Base-by-base conservation (phyloP, 2,113 vertebrate genomes). In the Patagioenas fasciata region DNA sequence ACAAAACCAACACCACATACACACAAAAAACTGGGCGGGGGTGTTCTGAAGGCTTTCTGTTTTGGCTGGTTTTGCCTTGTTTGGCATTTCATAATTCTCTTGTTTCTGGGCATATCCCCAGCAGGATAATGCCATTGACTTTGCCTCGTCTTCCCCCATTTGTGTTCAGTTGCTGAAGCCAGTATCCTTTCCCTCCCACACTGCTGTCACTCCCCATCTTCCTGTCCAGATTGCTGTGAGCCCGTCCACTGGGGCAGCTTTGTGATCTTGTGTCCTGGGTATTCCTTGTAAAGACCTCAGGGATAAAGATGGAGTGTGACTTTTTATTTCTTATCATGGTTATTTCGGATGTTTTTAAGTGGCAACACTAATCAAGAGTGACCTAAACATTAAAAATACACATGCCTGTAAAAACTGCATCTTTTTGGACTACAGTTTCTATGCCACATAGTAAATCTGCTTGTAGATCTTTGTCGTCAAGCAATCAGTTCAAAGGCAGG, bases 191-290 rank as follows among this genome's bases (percentile, higher is more conserved):
- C 31, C 17, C 36, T 66, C n/a, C n/a, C 6, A 2, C 3, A 8
- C 54, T 42, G 31, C 58, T 3, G 3, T 13, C 3, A 9, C 13
- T 85, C 54, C 42, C 48, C 5, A 0, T 8, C n/a, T 85, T 15
- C 16, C 17, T 2, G 8, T 8, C 18, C 25, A 2, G 36, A 10
- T 8, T 31, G 25, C 42, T 1, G 2, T 2, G 3, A 38, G 28
- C 44, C 40, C 21, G 5, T 9, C 31, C 32, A 26, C 44, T 47
- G 44, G 34, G 17, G 34, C 58, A 38, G 47, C 60, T n/a, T 5
- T 4, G 16, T 12, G 38, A 23, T 38, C 38, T 13, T 5, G 4
- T 14, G 10, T 44, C 34, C 16, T 12, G 1, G 1, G 3, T 5
- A 5, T 5, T 10, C 0, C 54, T 56, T 50, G 54, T 6, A 36